phyloP scores from a whole-genome alignment of 2,113 vertebrate species.

The Sus scrofa region T2T-Sscrofa CM000824.6:154249501-154250000 shows the following conservation, averaged over 20 bases:
- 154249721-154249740: conserved; percentile 37
- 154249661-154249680: not conserved
- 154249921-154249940: conserved; percentile 1
- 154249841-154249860: conserved; percentile 43
- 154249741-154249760: conserved; percentile 9
- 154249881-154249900: conserved; percentile 49
- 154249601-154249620: conserved; percentile 23
- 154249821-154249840: conserved; percentile 1
- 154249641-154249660: not conserved
- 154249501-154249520: conserved; percentile 10
- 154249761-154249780: not conserved
- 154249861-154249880: conserved; percentile 57
- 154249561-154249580: not conserved
- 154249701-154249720: not conserved
- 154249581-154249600: conserved; percentile 2
- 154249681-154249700: not conserved
- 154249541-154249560: not conserved
- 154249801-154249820: not conserved
- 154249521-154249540: not conserved
- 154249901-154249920: conserved; percentile 31
- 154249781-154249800: conserved; percentile 46
- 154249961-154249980: conserved; percentile 2
- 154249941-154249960: conserved; percentile 3
- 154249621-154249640: conserved; percentile 26
- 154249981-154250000: not conserved